Evolutionary conservation across 1,140 invertebrate genomes (phyloP), one percentile per base, ranked within the genome.

Genomic region (Drosophila murphyi): DNA sequence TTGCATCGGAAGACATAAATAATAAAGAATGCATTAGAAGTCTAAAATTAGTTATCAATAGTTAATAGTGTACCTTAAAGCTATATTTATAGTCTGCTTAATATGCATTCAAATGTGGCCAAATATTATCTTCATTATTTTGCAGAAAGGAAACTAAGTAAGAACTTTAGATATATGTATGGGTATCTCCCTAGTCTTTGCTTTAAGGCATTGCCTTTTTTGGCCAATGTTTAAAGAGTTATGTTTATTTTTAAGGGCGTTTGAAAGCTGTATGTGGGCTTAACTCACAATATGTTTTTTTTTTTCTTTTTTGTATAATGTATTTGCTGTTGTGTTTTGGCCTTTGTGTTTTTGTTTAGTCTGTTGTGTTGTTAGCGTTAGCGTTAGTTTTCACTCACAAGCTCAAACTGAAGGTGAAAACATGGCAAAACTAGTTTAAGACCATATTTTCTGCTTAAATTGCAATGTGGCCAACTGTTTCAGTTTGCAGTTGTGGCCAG

Each of bases 361-460:
- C 47, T 65, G 32, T 28, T 64, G 59, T 20, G 20, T 70, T 55
- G 32, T 54, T 50, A 55, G 56, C 64, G 45, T 4, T n/a, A 48
- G 28, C 57, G 34, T 61, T 60, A 68, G 63, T 52, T 68, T 55
- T 54, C 47, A 71, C 47, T 72, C 28, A 28, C 45, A 29, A 37
- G 12, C 7, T 12, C 45, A 5, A 41, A 29, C 51, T 37, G 35
- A 78, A 61, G 76, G 70, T 50, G 63, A 70, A 82, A 87, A 71
- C 60, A 72, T 69, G 69, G 73, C 77, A 74, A 89, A 89, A 89
- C 85, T 89, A 89, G 85, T 89, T 89, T 89, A 89, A 89, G 86
- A 85, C 85, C 85, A 89, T 89, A 89, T 89, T 89, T 89, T 89
- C 80, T 73, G 85, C 85, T 81, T 70, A 81, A 82, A 78, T 85